phyloP scores from a whole-genome alignment of 2,797 vertebrate species.

The Pangasius djambal region DNA sequence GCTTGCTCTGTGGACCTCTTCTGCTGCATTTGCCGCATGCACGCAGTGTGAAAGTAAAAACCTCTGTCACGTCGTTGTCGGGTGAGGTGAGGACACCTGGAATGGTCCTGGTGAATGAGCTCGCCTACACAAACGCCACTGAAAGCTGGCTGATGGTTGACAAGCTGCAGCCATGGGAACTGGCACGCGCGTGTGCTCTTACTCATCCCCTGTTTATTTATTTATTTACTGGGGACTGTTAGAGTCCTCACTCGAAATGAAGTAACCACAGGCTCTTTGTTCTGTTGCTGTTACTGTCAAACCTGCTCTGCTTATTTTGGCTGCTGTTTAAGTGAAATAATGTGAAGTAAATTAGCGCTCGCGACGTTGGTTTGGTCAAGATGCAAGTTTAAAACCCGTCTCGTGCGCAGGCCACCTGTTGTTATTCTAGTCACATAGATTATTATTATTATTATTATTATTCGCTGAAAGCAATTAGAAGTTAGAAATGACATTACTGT shows the following conservation, averaged over 20 bases:
- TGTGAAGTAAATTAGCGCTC: neutral
- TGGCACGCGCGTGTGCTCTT: neutral
- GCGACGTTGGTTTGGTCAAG: neutral
- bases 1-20: neutral
- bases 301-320: neutral
- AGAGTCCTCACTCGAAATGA: neutral
- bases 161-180: constrained; percentile 35
- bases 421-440: neutral
- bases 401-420: constrained; percentile 13
- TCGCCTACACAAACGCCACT: neutral
- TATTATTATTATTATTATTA: too few species aligned
- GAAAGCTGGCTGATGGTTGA: constrained; percentile 42
- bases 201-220: neutral
- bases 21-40: neutral
- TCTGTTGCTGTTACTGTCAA: neutral
- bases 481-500: neutral
- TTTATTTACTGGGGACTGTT: neutral
- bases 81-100: constrained; percentile 6
- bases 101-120: neutral
- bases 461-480: neutral
- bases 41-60: neutral
- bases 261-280: neutral
- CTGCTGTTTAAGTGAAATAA: neutral
- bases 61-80: neutral
- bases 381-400: neutral